Base-by-base conservation (phyloP, 2,113 vertebrate genomes). In the Lagenorhynchus albirostris region DNA sequence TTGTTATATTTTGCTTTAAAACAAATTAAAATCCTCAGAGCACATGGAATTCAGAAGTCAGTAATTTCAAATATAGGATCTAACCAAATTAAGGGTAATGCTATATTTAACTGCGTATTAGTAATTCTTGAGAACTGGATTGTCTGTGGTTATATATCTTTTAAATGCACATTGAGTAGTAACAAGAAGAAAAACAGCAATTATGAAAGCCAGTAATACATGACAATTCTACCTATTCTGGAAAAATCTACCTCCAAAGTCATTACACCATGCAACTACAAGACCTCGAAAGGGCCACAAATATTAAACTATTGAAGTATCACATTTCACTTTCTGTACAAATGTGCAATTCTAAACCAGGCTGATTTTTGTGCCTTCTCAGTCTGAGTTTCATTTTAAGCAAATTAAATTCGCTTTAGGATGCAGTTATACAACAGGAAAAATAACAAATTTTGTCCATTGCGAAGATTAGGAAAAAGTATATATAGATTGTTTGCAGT, bases 361-460 rank as follows among this genome's bases (percentile, higher is more conserved):
- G 31, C 26, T 76, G 68, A 50, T 73, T 89, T 77, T 80, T 81
- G 12, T 89, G 36, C 6, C 60, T 94, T 90, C 36, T 87, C 53
- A 21, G n/a, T 87, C 38, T 79, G 38, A 93, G 38, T 83, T 94
- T 92, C 58, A 77, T 68, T 83, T 94, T 25, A 63, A 95, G 36
- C 13, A 79, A 73, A 95, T 68, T 95, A 67, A 90, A 96, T 90
- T 94, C 79, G 62, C 85, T 65, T 92, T 41, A 87, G 14, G 62
- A 67, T 79, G 18, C 36, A 90, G 9, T 71, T 90, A 87, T 86
- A 73, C 18, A 86, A 90, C 25, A 65, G 17, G 20, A 94, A 81
- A 96, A 94, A 33, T 77, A 65, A 53, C n/a, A 29, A 58, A 76
- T 58, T 90, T 76, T 76, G 33, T 12, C 44, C 20, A 77, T 31